Conservation (phyloP, 1,140 invertebrate species). For the Hylaeus volcanicus region DNA sequence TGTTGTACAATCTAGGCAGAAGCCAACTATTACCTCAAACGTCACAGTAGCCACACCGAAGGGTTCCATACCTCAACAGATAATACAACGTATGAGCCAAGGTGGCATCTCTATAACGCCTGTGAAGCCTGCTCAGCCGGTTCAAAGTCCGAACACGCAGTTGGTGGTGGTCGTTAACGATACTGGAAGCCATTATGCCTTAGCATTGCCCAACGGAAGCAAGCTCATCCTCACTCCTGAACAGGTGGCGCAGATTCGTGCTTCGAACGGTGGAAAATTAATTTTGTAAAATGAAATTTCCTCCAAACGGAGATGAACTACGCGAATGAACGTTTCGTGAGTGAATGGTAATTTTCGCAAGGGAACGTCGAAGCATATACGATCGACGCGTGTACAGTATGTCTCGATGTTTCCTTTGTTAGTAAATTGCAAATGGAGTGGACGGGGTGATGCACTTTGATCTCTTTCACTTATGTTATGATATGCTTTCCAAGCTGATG, state of each 20-base stretch:
- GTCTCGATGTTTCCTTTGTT: no score
- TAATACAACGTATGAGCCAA: slow-evolving; percentile 75
- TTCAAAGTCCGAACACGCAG: slow-evolving; percentile 61
- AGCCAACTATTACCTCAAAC: slow-evolving; percentile 58
- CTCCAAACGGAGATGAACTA: background rate
- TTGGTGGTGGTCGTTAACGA: slow-evolving; percentile 79
- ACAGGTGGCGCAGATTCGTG: slow-evolving; percentile 77
- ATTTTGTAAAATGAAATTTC: slow-evolving; percentile 64
- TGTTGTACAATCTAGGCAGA: slow-evolving; percentile 17
- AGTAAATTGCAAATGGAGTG: background rate
- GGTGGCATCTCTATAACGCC: slow-evolving; percentile 78
- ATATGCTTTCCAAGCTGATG: slow-evolving; percentile 1
- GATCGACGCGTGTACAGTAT: no score
- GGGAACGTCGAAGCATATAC: no score
- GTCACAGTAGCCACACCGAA: slow-evolving; percentile 51
- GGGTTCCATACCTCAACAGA: slow-evolving; percentile 67
- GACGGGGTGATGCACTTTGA: background rate
- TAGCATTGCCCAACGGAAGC: slow-evolving; percentile 76
- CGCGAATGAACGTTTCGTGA: background rate
- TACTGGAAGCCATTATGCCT: slow-evolving; percentile 78
- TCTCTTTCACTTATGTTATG: slow-evolving; percentile 1
- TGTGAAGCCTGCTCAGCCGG: slow-evolving; percentile 60
- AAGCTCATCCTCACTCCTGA: slow-evolving; percentile 78
- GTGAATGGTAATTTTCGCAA: no score
- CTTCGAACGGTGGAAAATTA: slow-evolving; percentile 77